Evolutionary conservation across 2,113 vertebrate species (phyloP).

Genomic region (Heterocephalus glaber): DNA sequence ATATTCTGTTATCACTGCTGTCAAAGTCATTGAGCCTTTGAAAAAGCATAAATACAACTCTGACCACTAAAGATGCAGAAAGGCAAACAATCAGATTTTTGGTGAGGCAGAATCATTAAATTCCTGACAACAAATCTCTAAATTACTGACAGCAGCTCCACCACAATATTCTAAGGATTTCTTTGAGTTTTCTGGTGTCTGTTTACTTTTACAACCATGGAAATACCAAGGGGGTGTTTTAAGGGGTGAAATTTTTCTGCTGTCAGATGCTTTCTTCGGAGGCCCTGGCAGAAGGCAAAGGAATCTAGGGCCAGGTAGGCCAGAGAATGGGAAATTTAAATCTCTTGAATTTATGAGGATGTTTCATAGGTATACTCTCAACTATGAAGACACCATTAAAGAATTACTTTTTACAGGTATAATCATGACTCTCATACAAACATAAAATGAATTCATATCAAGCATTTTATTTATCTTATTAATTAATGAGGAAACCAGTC

Average conservation of each 20-base stretch:
- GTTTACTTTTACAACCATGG: background rate
- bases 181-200: background rate
- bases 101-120: conserved; percentile 41
- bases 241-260: background rate
- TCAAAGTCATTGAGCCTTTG: background rate
- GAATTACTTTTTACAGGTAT: conserved; percentile 8
- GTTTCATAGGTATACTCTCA: background rate
- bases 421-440: background rate
- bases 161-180: conserved; percentile 6
- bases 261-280: background rate
- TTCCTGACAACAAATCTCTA: conserved; percentile 17
- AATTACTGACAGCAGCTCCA: conserved; percentile 17
- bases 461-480: conserved; percentile 19
- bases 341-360: background rate
- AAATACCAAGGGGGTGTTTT: background rate
- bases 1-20: conserved; percentile 44
- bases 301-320: background rate
- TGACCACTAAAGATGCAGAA: background rate
- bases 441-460: background rate
- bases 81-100: background rate
- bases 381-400: background rate
- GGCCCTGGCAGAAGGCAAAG: background rate
- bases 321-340: background rate
- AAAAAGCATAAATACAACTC: background rate
- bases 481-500: background rate